Evolutionary conservation across 1,140 invertebrate genomes (phyloP), one percentile per base, ranked within the genome.

Genomic region (Cyphomyrmex costatus): DNA sequence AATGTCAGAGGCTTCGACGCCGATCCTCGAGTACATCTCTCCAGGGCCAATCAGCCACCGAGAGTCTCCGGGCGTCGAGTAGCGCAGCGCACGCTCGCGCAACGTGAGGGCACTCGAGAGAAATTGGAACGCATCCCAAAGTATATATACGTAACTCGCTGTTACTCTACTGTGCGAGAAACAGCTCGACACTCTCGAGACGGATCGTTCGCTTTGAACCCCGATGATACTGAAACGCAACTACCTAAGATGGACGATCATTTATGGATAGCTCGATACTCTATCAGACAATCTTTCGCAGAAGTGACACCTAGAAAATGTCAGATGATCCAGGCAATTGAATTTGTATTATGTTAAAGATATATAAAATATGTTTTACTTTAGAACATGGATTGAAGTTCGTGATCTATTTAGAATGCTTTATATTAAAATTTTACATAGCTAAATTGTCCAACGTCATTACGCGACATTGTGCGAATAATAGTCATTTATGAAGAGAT

Each of bases 81-180:
- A 68, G 79, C 42, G 70, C 60, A 70, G 68, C 63, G 70, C 80
- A 49, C 76, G 84, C 79, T 53, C 60, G 77, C 53, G 30, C 51
- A 70, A 36, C 58, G 61, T 56, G 63, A 87, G 80, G 61, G 36
- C 30, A 85, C 86, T 87, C 51, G 68, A 87, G 86, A 85, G 86
- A 87, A 87, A 87, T 87, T 87, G 86, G 86, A 87, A 85, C 86
- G 77, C 86, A 85, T 84, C 79, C 86, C 71, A 85, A 87, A 87
- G 80, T 87, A 87, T 87, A 87, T 85, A 76, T 66, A 85, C 63
- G 66, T 49, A 86, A 73, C 24, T 24, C 68, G 68, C 19, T 16
- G 73, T 7, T 56, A 53, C 71, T 77, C 73, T n/a, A 21, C 78
- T 65, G 63, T n/a, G 58, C 66, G 53, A 83, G 68, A 65, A 86